Evolutionary conservation across 2,797 vertebrate species (phyloP).

Genomic region (Sylvilagus floridanus): DNA sequence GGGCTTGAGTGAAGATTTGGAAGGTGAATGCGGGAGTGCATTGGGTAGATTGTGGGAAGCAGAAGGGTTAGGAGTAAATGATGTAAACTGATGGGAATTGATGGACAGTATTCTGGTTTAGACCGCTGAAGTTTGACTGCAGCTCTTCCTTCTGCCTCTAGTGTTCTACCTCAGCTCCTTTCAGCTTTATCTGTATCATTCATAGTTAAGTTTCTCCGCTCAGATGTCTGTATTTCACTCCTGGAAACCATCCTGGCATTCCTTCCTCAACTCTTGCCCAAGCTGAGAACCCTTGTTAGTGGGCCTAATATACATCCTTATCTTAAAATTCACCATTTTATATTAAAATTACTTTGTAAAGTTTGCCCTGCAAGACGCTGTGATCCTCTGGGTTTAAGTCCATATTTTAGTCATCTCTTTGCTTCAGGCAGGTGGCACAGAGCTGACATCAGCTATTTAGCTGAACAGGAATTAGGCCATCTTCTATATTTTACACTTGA

Average conservation of each 20-base stretch:
- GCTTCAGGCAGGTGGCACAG: not conserved
- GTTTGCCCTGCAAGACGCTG: not conserved
- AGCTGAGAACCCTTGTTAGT: not conserved
- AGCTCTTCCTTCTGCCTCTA: not conserved
- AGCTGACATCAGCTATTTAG: constrained; percentile 10
- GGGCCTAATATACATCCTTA: not conserved
- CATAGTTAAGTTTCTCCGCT: constrained; percentile 37
- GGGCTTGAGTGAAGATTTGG: not conserved
- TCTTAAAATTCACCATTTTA: constrained; percentile 8
- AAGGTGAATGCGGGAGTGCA: not conserved
- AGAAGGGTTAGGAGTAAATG: not conserved
- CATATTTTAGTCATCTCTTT: constrained; percentile 55
- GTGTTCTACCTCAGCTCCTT: not conserved
- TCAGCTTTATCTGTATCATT: constrained; percentile 1
- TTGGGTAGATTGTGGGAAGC: not conserved
- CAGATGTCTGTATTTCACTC: not conserved
- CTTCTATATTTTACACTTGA: not conserved
- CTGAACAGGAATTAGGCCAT: not conserved
- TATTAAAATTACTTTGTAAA: constrained; percentile 38
- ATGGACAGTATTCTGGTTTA: not conserved
- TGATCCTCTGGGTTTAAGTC: not conserved
- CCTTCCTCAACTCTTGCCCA: not conserved
- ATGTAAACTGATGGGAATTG: not conserved
- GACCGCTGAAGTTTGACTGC: not conserved
- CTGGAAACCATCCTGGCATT: not conserved